A percentile compares a stretch with the other conserved stretches of the same genome.
Conservation (phyloP, 2,113 vertebrate genomes). For the Bombycilla garrulus region DNA sequence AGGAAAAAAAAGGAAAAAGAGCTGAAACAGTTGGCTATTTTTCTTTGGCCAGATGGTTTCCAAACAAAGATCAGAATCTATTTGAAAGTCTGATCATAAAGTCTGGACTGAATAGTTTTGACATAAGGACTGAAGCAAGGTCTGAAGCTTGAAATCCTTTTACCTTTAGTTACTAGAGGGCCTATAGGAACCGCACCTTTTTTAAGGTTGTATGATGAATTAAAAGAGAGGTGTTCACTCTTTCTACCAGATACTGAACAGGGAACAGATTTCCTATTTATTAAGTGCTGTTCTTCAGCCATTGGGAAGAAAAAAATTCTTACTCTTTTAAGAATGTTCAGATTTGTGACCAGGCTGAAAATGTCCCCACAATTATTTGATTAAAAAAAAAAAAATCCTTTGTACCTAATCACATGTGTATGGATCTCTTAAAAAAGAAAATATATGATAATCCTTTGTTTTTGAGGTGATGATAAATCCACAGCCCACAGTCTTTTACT, state of each 20-base stretch:
- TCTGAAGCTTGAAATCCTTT: background rate
- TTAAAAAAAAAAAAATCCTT: background rate
- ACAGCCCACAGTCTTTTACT: background rate
- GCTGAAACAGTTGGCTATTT: conserved; percentile 53
- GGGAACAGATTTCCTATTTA: background rate
- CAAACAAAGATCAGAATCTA: conserved; percentile 44
- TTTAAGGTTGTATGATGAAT: background rate
- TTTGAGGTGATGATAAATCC: background rate
- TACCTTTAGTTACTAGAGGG: background rate
- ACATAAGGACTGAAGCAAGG: background rate
- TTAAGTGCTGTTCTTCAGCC: background rate
- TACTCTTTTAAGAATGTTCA: background rate
- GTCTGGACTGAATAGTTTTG: conserved; percentile 16
- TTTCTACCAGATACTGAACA: background rate
- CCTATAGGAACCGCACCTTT: background rate
- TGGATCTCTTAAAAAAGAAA: background rate
- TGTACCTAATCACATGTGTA: background rate
- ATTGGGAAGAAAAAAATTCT: background rate
- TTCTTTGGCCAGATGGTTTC: conserved; percentile 57
- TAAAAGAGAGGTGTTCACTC: background rate
- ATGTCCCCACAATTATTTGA: background rate
- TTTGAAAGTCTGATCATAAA: conserved; percentile 14
- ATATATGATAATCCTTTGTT: background rate
- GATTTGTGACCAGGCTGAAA: background rate
- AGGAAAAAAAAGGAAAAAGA: background rate